phyloP scores from a whole-genome alignment of 2,113 vertebrate species.

The Coreoperca whiteheadi region DNA sequence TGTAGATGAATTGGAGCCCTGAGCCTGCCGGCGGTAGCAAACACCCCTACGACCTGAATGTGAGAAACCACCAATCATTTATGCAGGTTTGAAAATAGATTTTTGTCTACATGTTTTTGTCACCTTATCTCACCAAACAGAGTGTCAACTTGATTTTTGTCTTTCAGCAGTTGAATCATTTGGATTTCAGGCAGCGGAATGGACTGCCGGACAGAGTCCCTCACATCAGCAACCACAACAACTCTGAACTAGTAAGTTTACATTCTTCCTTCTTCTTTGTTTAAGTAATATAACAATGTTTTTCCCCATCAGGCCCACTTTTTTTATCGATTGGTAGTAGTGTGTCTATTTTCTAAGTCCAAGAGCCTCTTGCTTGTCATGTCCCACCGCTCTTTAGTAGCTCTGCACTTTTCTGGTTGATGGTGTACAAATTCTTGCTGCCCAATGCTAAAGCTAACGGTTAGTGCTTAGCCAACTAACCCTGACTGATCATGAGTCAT shows the following conservation, averaged over 20 bases:
- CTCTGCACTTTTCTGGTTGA: background rate
- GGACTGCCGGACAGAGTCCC: slow-evolving; percentile 38
- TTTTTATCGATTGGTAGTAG: background rate
- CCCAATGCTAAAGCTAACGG: background rate
- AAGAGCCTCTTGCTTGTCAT: slow-evolving; percentile 2
- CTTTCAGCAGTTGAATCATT: slow-evolving; percentile 45
- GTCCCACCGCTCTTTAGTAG: background rate
- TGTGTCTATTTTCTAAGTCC: background rate
- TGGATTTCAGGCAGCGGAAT: slow-evolving; percentile 40
- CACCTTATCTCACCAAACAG: background rate
- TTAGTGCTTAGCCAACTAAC: background rate
- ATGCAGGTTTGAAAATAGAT: slow-evolving; percentile 64
- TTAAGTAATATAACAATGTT: background rate
- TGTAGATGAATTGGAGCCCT: slow-evolving; percentile 47
- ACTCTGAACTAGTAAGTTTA: slow-evolving; percentile 47
- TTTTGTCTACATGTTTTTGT: background rate
- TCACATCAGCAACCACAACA: slow-evolving; percentile 46
- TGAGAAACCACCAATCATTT: slow-evolving; percentile 42
- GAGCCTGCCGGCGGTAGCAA: slow-evolving; percentile 42
- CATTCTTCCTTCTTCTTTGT: background rate
- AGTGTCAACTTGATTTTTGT: slow-evolving; percentile 13
- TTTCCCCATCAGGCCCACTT: too few relatives aligned
- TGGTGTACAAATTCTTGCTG: background rate
- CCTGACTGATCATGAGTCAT: background rate
- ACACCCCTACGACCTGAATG: slow-evolving; percentile 34